Evolutionary conservation across 2,797 vertebrate species (phyloP).

Genomic region (Avahi laniger): DNA sequence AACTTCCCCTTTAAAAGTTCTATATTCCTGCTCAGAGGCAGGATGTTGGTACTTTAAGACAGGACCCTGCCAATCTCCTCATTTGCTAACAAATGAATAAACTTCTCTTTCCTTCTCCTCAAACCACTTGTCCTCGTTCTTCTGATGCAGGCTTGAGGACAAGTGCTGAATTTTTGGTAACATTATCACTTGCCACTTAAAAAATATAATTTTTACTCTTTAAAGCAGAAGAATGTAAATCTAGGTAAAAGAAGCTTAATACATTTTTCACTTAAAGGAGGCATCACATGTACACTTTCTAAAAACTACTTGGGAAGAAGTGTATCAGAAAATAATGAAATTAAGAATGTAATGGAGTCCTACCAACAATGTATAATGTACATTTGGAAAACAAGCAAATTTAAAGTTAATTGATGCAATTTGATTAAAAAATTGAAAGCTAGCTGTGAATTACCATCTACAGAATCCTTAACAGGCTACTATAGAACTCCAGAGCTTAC

Average conservation of each 20-base stretch:
- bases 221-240: background rate
- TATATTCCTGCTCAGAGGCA: too few relatives aligned
- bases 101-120: too few relatives aligned
- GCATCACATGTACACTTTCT: background rate
- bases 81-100: too few relatives aligned
- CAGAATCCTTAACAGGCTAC: background rate
- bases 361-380: background rate
- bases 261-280: background rate
- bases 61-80: too few relatives aligned
- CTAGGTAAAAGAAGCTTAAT: background rate
- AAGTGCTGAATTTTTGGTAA: too few relatives aligned
- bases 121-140: too few relatives aligned
- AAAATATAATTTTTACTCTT: background rate
- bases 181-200: background rate
- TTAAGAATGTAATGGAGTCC: background rate
- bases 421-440: background rate
- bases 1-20: too few relatives aligned
- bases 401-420: background rate
- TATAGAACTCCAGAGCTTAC: background rate
- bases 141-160: too few relatives aligned
- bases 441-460: background rate
- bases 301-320: background rate
- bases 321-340: background rate
- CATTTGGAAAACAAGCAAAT: background rate
- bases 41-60: too few relatives aligned